Evolutionary conservation across 2,888 invertebrate genomes (phyloP), one percentile per base, ranked within the genome.

Genomic region (Hypsopygia costalis): DNA sequence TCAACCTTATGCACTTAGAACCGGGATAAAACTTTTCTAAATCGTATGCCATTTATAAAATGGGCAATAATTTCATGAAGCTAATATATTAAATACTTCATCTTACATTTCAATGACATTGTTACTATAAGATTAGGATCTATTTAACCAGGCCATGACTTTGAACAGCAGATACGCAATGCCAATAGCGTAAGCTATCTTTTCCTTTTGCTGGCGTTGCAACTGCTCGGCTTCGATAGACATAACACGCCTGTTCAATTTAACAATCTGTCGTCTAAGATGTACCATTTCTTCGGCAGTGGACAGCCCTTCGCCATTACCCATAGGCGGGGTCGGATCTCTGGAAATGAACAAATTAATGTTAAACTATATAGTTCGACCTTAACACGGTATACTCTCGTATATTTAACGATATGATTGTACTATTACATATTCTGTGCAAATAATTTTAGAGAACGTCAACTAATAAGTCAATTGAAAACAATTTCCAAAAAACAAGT

Each of bases 101-200:
- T 75, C 79, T 81, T 81, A 82, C 52, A 67, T 62, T 68, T 67
- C 2, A 71, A 52, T 59, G 68, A 61, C 50, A 50, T 62, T 57
- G 59, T 52, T 58, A 52, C 55, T 60, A 56, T 51, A 49, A 44
- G 49, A 58, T 81, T 88, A 88, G 60, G 86, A 81, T 63, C 88
- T 76, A 68, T 88, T 87, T 42, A 97, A 89, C 96, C 96, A 97
- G 59, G 95, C 90, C 54, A 97, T 92, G 37, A 95, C 92, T 90
- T 97, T 97, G 55, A 97, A 90, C 54, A 97, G 86, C 74, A 97
- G 92, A 78, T 97, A 97, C 21, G 96, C 94, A 58, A 97, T 90
- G 20, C 97, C 95, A 57, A 96, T 82, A 44, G 95, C 94, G 69
- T 95, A 96, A 34, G 96, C 89, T 59, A 97, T 92, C 69, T 97